A percentile compares a stretch with the other conserved stretches of the same genome.
These are phyloP conservation scores for Cerceris rybyensis DNA, from an alignment of 2,888 invertebrate genomes.

Conservation along the genomic window DNA sequence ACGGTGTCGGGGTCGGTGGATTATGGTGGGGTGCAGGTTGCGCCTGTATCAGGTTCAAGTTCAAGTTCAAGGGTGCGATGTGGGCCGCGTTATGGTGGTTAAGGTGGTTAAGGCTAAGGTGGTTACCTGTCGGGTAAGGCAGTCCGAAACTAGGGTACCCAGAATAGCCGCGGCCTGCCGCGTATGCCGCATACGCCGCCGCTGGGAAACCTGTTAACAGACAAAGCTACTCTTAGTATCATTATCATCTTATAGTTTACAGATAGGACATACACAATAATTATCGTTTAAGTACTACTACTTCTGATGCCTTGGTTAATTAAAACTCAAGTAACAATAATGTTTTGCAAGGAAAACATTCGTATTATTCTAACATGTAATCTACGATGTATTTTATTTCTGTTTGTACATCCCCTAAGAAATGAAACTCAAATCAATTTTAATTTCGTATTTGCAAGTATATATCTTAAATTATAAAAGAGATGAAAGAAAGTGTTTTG, in stretches of 20 bases:
- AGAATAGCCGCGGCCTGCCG: conserved; percentile 97
- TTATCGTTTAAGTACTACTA: no score
- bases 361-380: no score
- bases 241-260: neutral
- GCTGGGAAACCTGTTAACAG: conserved; percentile 93
- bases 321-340: no score
- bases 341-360: no score
- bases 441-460: no score
- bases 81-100: conserved; percentile 82
- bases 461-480: no score
- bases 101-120: conserved; percentile 90
- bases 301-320: no score
- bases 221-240: conserved; percentile 39
- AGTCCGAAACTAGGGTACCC: conserved; percentile 99
- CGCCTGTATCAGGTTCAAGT: conserved; percentile 82
- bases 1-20: conserved; percentile 86
- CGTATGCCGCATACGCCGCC: conserved; percentile 97
- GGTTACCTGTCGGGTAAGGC: conserved; percentile 98
- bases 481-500: no score
- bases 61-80: conserved; percentile 82
- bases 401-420: no score
- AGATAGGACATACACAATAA: neutral
- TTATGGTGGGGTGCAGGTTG: conserved; percentile 84
- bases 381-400: no score
- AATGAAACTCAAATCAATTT: no score